phyloP scores from a whole-genome alignment of 2,113 vertebrate species.

The Athene cunicularia region DNA sequence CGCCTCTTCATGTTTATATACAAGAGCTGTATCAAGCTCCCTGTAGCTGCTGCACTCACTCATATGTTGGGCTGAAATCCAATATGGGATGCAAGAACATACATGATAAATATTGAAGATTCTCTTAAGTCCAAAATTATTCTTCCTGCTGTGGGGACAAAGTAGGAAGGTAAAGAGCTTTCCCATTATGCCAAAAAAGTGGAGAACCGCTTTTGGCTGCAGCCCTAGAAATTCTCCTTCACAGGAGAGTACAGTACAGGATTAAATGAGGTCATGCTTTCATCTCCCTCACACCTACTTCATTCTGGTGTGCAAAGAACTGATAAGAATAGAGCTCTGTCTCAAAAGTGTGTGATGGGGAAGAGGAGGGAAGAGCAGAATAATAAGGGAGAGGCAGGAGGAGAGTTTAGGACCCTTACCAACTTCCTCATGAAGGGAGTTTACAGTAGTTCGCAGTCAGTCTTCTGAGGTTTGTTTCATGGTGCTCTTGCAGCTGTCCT shows the following conservation, averaged over 20 bases:
- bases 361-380: background rate
- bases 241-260: background rate
- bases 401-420: background rate
- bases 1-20: background rate
- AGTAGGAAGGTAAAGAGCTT: background rate
- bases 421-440: background rate
- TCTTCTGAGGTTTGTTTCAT: background rate
- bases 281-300: background rate
- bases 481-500: background rate
- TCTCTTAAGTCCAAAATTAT: background rate
- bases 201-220: background rate
- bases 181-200: background rate
- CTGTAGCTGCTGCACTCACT: background rate
- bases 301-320: background rate
- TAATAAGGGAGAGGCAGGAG: background rate
- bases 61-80: background rate
- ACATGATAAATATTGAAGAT: background rate
- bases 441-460: background rate
- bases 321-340: background rate
- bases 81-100: background rate
- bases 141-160: background rate
- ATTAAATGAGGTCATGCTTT: conserved; percentile 9
- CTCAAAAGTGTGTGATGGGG: background rate
- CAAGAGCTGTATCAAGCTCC: background rate
- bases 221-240: background rate